Evolutionary conservation across 2,888 invertebrate species (phyloP).

Genomic region (Tupiocoris notatus): DNA sequence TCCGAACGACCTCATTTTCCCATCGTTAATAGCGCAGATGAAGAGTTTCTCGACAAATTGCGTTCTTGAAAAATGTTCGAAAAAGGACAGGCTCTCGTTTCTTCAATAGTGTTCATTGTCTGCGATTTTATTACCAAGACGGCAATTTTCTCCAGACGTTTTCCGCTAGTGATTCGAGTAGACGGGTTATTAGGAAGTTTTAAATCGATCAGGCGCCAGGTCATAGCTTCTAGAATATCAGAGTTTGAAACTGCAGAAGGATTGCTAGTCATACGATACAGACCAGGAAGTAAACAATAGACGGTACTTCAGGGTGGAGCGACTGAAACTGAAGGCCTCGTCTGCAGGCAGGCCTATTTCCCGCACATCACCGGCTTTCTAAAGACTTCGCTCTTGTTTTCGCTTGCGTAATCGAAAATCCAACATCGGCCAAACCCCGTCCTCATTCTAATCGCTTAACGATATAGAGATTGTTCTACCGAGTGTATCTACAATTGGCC

Average conservation of each 20-base stretch:
- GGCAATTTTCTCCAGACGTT: too few relatives aligned
- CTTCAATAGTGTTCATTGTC: too few relatives aligned
- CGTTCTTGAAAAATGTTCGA: too few relatives aligned
- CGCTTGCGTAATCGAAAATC: not conserved
- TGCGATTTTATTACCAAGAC: too few relatives aligned
- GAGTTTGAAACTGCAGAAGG: not conserved
- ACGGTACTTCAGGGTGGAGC: not conserved
- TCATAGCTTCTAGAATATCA: not conserved
- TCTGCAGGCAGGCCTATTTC: not conserved
- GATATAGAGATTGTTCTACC: not conserved
- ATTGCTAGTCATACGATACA: not conserved
- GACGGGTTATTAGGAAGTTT: not conserved
- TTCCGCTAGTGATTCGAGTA: too few relatives aligned
- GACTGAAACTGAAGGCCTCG: too few relatives aligned
- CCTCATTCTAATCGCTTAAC: not conserved
- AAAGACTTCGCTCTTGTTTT: not conserved
- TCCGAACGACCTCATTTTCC: too few relatives aligned
- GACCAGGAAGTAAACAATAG: not conserved
- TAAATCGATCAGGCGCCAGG: not conserved
- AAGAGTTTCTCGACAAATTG: too few relatives aligned
- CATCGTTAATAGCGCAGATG: too few relatives aligned
- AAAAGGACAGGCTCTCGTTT: too few relatives aligned
- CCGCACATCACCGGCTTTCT: not conserved
- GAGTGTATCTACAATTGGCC: not conserved
- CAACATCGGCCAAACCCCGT: too few relatives aligned